Base-by-base conservation (phyloP, 2,888 invertebrate species). In the Bombylius major region DNA sequence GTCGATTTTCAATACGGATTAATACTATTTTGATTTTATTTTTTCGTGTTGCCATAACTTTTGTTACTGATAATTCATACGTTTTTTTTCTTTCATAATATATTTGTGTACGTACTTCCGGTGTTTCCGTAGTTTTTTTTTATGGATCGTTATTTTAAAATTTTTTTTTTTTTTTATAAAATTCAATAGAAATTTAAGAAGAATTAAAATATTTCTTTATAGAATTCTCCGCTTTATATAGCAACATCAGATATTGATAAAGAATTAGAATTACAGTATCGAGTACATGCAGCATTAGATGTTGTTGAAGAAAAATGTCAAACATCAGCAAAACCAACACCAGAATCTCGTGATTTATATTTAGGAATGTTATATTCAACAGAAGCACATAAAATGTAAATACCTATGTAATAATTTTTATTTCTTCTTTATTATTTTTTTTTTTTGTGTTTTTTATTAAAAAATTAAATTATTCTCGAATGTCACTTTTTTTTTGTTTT, bases 191-290 rank as follows among this genome's bases (percentile, higher is more conserved):
- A 13, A 5, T 47, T 47, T 47, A 12, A 6, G n/a, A n/a, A 14
- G 4, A 8, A 47, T 14, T 6, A 46, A n/a, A n/a, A 14, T 12
- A n/a, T 14, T 23, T 23, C 23, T 23, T 23, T 81, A 47, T 71
- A 96, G 95, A 96, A 96, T 75, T 88, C 93, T 5, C 96, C 96
- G 0, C 81, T 96, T 63, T 96, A 88, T 70, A 86, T 96, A 58
- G 82, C 83, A 14, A 87, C 87, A 62, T 70, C 79, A 1, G 82
- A 87, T 66, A 83, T 87, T 60, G 85, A 89, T 58, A 84, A 87
- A 65, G 93, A 94, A 68, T 71, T 96, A 31, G 87, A 90, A 66
- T 85, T 94, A 62, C 94, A 95, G 67, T 96, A 94, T 78, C 87
- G 92, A 61, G 93, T 96, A 8, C 91, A 96, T 68, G 83, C 97